Evolutionary conservation across 2,113 vertebrate species (phyloP).

Genomic region (Psettodes erumei): DNA sequence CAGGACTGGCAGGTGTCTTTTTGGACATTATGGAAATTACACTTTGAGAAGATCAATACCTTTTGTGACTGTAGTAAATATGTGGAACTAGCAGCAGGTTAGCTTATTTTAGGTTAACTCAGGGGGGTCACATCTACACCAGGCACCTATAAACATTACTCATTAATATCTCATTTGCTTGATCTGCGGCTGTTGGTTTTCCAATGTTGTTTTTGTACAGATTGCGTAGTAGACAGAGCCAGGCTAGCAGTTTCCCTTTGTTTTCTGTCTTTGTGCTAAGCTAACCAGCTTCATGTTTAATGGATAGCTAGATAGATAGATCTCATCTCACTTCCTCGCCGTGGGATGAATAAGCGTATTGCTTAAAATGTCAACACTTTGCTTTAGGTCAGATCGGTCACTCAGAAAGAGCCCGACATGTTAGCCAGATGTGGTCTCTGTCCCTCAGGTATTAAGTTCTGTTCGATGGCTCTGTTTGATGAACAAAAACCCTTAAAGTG

Average conservation of each 20-base stretch:
- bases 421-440: not conserved
- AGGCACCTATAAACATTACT: not conserved
- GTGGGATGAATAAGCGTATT: not conserved
- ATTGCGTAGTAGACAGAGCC: too few relatives aligned
- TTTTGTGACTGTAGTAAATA: not conserved
- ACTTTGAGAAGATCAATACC: not conserved
- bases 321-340: not conserved
- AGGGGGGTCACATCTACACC: too few relatives aligned
- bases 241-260: not conserved
- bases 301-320: too few relatives aligned
- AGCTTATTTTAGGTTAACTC: too few relatives aligned
- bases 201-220: too few relatives aligned
- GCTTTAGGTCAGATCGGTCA: not conserved
- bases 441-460: not conserved
- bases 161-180: too few relatives aligned
- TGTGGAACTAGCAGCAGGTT: not conserved
- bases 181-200: too few relatives aligned
- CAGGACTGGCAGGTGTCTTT: not conserved
- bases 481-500: conserved; percentile 7
- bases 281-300: not conserved
- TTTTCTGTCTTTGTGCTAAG: not conserved
- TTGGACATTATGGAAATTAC: not conserved
- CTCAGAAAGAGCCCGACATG: too few relatives aligned
- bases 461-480: not conserved
- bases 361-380: not conserved